phyloP scores from a whole-genome alignment of 1,140 invertebrate species.

The Dendroctonus ponderosae region DNA sequence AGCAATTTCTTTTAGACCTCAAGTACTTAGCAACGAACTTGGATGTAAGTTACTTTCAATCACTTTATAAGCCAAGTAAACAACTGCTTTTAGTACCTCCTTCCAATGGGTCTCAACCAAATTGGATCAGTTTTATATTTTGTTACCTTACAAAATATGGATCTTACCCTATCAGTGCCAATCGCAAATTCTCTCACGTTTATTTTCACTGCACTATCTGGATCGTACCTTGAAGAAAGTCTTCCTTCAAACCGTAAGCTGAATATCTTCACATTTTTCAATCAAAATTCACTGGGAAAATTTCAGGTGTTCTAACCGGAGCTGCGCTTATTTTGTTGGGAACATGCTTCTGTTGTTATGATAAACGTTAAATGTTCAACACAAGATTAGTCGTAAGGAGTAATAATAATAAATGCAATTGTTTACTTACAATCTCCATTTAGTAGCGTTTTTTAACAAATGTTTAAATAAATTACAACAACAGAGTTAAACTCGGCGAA shows the following conservation, averaged over 20 bases:
- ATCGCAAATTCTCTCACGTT: conserved; percentile 70
- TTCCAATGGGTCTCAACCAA: conserved; percentile 70
- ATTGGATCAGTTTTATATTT: conserved; percentile 66
- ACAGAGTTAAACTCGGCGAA: conserved; percentile 6
- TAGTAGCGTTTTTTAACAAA: conserved; percentile 20
- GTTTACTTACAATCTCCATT: conserved; percentile 26
- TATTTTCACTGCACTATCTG: conserved; percentile 66
- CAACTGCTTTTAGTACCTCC: conserved; percentile 58
- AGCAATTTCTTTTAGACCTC: conserved; percentile 60
- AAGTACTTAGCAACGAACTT: conserved; percentile 61
- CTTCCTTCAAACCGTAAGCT: conserved; percentile 52
- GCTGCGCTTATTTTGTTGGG: conserved; percentile 9
- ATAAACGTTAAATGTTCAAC: conserved; percentile 8
- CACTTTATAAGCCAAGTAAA: neutral
- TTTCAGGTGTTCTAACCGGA: conserved; percentile 10
- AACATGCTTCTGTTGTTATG: conserved; percentile 15
- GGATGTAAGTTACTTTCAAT: conserved; percentile 49
- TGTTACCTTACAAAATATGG: conserved; percentile 58
- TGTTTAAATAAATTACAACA: conserved; percentile 34
- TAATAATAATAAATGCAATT: conserved; percentile 7
- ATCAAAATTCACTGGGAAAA: neutral
- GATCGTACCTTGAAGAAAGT: conserved; percentile 59
- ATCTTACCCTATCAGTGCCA: conserved; percentile 66
- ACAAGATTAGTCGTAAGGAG: neutral
- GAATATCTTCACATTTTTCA: neutral